These are phyloP conservation scores for Spea bombifrons DNA, from an alignment of 2,113 vertebrate species.

Conservation along the genomic window DNA sequence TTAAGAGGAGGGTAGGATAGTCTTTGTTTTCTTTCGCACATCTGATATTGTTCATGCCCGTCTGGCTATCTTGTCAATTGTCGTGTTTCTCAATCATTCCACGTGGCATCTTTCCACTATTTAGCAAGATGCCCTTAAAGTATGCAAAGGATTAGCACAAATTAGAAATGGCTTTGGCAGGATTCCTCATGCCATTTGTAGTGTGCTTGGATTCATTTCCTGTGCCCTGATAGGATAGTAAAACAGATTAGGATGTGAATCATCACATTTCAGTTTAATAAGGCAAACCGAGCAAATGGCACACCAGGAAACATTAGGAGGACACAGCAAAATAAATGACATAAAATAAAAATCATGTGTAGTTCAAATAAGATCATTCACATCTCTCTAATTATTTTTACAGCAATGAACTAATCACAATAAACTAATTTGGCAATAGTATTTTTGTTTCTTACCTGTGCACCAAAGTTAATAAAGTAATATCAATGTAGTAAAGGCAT, in stretches of 20 bases:
- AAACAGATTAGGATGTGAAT: constrained; percentile 48
- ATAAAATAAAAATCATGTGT: neutral
- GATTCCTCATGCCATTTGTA: constrained; percentile 46
- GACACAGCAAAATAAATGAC: constrained; percentile 3
- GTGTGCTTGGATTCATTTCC: constrained; percentile 46
- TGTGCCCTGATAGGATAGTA: constrained; percentile 49
- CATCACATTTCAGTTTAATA: constrained; percentile 43
- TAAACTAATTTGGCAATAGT: neutral
- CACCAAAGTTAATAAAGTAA: no score
- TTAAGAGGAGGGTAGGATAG: constrained; percentile 47
- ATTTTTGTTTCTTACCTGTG: neutral
- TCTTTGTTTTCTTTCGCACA: constrained; percentile 46
- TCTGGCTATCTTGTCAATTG: constrained; percentile 49
- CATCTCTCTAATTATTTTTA: constrained; percentile 1
- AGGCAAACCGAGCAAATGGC: constrained; percentile 33
- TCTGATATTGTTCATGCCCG: constrained; percentile 46
- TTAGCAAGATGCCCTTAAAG: constrained; percentile 44
- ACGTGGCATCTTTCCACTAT: constrained; percentile 46
- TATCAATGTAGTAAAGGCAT: no score
- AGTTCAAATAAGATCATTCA: constrained; percentile 1
- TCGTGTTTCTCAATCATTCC: constrained; percentile 49
- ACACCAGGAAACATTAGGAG: constrained; percentile 29
- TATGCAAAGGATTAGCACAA: constrained; percentile 50
- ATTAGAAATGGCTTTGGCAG: constrained; percentile 49
- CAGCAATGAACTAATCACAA: neutral